Percentiles rank a stretch among this genome's conserved stretches.
These are phyloP conservation scores for Neocloeon triangulifer DNA, from an alignment of 1,140 invertebrate species.

Conservation along the genomic window DNA sequence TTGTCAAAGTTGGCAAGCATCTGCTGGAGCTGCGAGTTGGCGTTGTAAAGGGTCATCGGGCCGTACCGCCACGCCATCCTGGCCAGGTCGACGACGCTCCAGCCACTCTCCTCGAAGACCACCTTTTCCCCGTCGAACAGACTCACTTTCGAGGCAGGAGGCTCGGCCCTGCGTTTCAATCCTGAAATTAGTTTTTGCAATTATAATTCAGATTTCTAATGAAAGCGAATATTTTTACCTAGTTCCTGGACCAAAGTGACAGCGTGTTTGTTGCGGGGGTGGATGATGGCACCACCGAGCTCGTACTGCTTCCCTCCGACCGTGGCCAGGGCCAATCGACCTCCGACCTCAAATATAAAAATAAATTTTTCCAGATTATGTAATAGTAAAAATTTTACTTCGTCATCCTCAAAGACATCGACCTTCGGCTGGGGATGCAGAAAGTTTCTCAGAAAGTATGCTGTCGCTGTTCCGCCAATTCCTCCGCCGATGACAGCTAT, in stretches of 20 bases:
- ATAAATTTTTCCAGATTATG: too few relatives aligned
- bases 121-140: slow-evolving; percentile 29
- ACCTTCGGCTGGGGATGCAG: too few relatives aligned
- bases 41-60: slow-evolving; percentile 19
- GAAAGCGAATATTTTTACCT: too few relatives aligned
- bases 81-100: slow-evolving; percentile 17
- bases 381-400: slow-evolving; percentile 27
- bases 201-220: too few relatives aligned
- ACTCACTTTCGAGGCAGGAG: slow-evolving; percentile 13
- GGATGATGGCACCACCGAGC: slow-evolving; percentile 32
- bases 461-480: slow-evolving; percentile 32
- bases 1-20: slow-evolving; percentile 18
- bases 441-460: slow-evolving; percentile 30
- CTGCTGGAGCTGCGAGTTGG: slow-evolving; percentile 15
- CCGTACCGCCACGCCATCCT: slow-evolving; percentile 33
- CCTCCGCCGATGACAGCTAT: slow-evolving; percentile 37
- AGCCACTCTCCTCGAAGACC: slow-evolving; percentile 25
- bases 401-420: slow-evolving; percentile 23
- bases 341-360: slow-evolving; percentile 31
- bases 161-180: slow-evolving; percentile 13
- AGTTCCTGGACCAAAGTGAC: slow-evolving; percentile 25
- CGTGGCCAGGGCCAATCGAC: slow-evolving; percentile 25
- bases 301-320: slow-evolving; percentile 27
- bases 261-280: slow-evolving; percentile 34
- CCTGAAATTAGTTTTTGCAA: slow-evolving; percentile 16